Evolutionary conservation across 1,140 invertebrate species (phyloP).

Genomic region (Drosophila orena): DNA sequence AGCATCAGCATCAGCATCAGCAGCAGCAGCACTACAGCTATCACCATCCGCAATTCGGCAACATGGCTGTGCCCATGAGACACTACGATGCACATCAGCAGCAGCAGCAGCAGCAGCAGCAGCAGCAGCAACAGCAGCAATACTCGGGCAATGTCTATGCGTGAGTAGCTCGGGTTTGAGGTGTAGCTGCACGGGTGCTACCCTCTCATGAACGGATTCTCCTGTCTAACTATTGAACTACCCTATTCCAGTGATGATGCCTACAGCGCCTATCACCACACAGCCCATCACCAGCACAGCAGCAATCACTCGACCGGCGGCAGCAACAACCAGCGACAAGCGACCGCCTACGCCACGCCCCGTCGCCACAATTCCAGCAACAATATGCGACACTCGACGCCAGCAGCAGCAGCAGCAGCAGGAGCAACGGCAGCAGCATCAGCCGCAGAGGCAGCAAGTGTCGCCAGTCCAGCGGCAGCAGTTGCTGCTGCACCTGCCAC

Average conservation of each 20-base stretch:
- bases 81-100: constrained; percentile 35
- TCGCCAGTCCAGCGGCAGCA: constrained; percentile 9
- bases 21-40: constrained; percentile 43
- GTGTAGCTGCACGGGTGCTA: too few relatives aligned
- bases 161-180: constrained; percentile 3
- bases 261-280: constrained; percentile 68
- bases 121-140: constrained; percentile 27
- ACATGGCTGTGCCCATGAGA: constrained; percentile 31
- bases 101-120: constrained; percentile 14
- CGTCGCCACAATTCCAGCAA: constrained; percentile 69
- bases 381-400: constrained; percentile 57
- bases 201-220: neutral
- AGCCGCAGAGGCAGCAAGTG: neutral
- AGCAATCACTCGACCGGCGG: constrained; percentile 25
- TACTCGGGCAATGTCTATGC: constrained; percentile 33
- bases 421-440: constrained; percentile 3
- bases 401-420: constrained; percentile 2
- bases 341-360: constrained; percentile 51
- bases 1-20: constrained; percentile 1
- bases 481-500: constrained; percentile 23
- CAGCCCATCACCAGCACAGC: constrained; percentile 40
- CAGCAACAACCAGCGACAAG: constrained; percentile 47
- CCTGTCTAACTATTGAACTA: constrained; percentile 3
- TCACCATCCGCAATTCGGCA: constrained; percentile 34
- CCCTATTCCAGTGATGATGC: constrained; percentile 54